Conservation (phyloP, 2,113 vertebrate species). For the Clupea harengus region DNA sequence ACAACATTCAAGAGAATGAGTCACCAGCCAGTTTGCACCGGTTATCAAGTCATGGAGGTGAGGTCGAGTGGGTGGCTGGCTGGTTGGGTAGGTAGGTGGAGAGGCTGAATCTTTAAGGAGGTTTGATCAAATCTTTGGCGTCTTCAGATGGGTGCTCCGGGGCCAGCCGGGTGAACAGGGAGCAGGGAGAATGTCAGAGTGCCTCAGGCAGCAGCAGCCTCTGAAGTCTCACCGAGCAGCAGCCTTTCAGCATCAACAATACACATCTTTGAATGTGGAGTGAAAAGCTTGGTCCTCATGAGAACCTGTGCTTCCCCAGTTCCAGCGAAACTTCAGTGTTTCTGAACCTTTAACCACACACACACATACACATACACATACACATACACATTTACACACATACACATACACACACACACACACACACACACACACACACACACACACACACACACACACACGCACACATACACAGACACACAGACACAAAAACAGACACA, state of each 20-base stretch:
- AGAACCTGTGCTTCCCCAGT: neutral
- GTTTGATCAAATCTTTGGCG: neutral
- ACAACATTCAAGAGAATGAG: neutral
- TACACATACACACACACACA: too few species aligned
- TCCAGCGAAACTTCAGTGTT: too few species aligned
- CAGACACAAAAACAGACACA: too few species aligned
- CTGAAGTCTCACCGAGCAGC: neutral
- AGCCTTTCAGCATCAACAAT: neutral
- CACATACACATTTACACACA: neutral
- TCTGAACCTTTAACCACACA: neutral
- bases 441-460: neutral
- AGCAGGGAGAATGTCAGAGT: neutral
- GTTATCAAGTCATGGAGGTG: neutral
- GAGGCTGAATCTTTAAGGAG: neutral
- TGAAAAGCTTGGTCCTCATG: neutral
- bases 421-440: too few species aligned
- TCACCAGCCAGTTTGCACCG: conserved; percentile 30
- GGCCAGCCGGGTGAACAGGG: neutral
- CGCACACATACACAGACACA: neutral
- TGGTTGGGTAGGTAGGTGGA: neutral
- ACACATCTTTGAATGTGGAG: neutral
- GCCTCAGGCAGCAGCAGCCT: neutral
- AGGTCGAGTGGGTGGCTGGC: neutral
- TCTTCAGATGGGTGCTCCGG: neutral
- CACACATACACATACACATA: too few species aligned